These are phyloP conservation scores for Colostygia pectinataria DNA, from an alignment of 2,888 invertebrate species.

Conservation along the genomic window DNA sequence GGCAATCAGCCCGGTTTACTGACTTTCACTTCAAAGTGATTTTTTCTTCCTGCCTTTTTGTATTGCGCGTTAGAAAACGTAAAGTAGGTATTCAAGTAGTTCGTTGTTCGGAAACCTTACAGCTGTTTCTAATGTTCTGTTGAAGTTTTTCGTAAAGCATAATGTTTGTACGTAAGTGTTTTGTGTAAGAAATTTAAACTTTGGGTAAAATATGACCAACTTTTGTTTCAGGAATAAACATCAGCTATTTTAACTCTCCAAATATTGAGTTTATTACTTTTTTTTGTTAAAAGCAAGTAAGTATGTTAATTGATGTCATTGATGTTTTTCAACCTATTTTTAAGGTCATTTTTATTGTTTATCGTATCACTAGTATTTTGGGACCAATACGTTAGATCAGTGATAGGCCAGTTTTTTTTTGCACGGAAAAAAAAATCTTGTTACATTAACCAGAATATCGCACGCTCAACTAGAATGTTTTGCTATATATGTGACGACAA, in stretches of 20 bases:
- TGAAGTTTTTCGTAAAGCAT: slow-evolving; percentile 25
- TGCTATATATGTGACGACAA: no score
- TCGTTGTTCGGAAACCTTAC: slow-evolving; percentile 42
- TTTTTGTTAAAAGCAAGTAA: no score
- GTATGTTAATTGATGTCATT: no score
- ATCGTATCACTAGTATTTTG: no score
- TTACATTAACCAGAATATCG: no score
- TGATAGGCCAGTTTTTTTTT: no score
- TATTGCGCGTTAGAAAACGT: slow-evolving; percentile 48
- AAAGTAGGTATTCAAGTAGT: slow-evolving; percentile 45
- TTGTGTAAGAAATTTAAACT: slow-evolving; percentile 10
- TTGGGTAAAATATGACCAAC: slow-evolving; percentile 2
- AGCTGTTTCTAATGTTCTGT: slow-evolving; percentile 38
- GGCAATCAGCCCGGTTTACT: slow-evolving; percentile 68
- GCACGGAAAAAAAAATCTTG: no score
- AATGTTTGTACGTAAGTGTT: slow-evolving; percentile 1
- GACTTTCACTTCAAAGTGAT: slow-evolving; percentile 66
- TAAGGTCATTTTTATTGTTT: no score
- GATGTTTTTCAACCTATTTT: no score
- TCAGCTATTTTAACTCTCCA: background rate
- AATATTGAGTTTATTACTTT: background rate
- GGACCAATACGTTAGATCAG: no score
- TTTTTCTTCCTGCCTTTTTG: slow-evolving; percentile 59
- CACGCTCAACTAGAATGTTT: no score
- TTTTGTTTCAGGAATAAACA: slow-evolving; percentile 1